These are phyloP conservation scores for Paracentrotus lividus DNA, from an alignment of 53 echinoderm and acorn worm genomes.

Conservation along the genomic window DNA sequence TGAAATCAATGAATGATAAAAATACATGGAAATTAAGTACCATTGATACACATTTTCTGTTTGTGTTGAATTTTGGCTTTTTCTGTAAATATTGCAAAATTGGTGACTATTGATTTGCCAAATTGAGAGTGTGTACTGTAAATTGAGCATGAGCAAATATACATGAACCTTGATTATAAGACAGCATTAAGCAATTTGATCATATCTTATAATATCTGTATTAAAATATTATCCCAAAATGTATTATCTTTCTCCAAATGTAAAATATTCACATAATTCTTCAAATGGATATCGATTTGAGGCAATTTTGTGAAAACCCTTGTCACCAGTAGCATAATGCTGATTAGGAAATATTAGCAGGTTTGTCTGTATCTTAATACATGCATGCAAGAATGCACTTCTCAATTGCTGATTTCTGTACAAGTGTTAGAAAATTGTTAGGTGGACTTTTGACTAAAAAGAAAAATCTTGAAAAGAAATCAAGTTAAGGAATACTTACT, in stretches of 20 bases:
- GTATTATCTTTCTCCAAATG: not conserved
- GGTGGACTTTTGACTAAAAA: no score
- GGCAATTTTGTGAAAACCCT: not conserved
- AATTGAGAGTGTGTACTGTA: not conserved
- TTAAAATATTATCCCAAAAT: not conserved
- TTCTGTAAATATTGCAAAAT: not conserved
- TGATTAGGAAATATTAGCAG: not conserved
- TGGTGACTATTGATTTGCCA: conserved; percentile 1
- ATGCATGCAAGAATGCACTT: not conserved
- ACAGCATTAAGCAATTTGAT: not conserved
- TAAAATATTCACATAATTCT: not conserved
- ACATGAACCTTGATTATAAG: conserved; percentile 7
- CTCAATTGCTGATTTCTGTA: no score
- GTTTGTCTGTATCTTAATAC: not conserved
- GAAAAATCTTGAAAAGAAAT: not conserved
- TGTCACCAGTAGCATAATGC: not conserved
- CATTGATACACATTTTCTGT: not conserved
- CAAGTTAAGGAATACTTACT: not conserved
- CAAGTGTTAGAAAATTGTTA: not conserved
- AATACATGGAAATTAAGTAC: not conserved
- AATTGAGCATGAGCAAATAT: not conserved
- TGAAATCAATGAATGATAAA: not conserved
- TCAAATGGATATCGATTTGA: no score
- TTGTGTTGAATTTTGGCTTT: not conserved
- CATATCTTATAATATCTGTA: not conserved